phyloP scores from a whole-genome alignment of 2,888 invertebrate genomes.

The Oscheius sp. region DNA sequence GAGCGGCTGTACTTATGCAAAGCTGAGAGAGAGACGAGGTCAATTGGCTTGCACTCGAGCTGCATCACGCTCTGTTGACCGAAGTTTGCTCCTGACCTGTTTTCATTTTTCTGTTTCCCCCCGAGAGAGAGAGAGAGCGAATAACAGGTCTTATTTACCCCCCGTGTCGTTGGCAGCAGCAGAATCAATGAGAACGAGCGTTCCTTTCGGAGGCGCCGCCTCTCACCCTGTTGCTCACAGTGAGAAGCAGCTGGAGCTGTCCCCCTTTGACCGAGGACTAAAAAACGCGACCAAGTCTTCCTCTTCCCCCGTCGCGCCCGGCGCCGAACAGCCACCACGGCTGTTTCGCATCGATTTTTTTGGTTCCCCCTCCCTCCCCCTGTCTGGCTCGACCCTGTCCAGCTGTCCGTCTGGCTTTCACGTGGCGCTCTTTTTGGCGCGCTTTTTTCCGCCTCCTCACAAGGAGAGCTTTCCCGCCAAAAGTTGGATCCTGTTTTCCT shows the following conservation, averaged over 20 bases:
- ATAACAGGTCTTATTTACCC: neutral
- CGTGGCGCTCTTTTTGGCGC: constrained; percentile 28
- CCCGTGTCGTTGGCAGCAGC: neutral
- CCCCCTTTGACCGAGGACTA: neutral
- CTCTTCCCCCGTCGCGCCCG: neutral
- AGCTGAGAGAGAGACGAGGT: too few species aligned
- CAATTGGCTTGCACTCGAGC: too few species aligned
- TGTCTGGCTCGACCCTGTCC: constrained; percentile 16
- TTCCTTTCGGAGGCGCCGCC: neutral
- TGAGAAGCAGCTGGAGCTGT: too few species aligned
- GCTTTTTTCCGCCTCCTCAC: neutral
- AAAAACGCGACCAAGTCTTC: constrained; percentile 18
- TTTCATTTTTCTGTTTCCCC: neutral
- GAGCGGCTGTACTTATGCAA: too few species aligned
- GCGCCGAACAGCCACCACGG: neutral
- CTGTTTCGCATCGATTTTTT: constrained; percentile 27
- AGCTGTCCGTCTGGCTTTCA: constrained; percentile 37
- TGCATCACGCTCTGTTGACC: too few species aligned
- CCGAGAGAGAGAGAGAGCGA: neutral
- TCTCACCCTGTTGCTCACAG: too few species aligned
- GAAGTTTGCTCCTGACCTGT: too few species aligned
- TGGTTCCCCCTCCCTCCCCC: constrained; percentile 8
- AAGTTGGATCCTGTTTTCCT: neutral
- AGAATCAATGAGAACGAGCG: neutral
- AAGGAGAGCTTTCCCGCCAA: neutral